These are phyloP conservation scores for Trachurus trachurus DNA, from an alignment of 2,797 vertebrate species.

Conservation along the genomic window DNA sequence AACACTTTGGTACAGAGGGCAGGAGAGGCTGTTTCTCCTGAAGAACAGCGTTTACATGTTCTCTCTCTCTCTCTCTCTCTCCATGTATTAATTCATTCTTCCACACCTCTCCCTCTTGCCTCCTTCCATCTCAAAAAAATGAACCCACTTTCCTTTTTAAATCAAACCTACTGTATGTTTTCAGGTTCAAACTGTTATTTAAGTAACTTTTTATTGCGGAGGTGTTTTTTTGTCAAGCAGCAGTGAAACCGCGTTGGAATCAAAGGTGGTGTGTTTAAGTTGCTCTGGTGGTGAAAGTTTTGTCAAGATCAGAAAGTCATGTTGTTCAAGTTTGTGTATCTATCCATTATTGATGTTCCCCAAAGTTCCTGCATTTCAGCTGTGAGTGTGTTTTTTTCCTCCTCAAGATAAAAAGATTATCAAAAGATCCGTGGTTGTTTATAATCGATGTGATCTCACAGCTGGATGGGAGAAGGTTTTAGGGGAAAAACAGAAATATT, in stretches of 20 bases:
- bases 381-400: slow-evolving; percentile 28
- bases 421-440: slow-evolving; percentile 58
- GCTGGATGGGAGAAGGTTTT: slow-evolving; percentile 54
- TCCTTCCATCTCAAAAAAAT: not conserved
- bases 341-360: slow-evolving; percentile 72
- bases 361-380: slow-evolving; percentile 63
- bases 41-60: no score
- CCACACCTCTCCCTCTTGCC: not conserved
- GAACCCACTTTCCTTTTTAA: not conserved
- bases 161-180: no score
- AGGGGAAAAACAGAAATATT: slow-evolving; percentile 18
- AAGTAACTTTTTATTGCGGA: not conserved
- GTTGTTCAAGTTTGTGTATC: slow-evolving; percentile 43
- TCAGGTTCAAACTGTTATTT: not conserved
- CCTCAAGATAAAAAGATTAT: slow-evolving; percentile 75
- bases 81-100: no score
- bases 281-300: slow-evolving; percentile 50
- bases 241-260: not conserved
- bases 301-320: slow-evolving; percentile 39
- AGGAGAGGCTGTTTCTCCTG: no score
- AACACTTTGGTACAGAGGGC: no score
- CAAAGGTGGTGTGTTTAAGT: not conserved
- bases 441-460: slow-evolving; percentile 68
- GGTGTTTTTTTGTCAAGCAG: not conserved
- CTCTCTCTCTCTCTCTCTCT: no score